Conservation (phyloP, 2,888 invertebrate genomes). For the Siphlonurus alternatus region DNA sequence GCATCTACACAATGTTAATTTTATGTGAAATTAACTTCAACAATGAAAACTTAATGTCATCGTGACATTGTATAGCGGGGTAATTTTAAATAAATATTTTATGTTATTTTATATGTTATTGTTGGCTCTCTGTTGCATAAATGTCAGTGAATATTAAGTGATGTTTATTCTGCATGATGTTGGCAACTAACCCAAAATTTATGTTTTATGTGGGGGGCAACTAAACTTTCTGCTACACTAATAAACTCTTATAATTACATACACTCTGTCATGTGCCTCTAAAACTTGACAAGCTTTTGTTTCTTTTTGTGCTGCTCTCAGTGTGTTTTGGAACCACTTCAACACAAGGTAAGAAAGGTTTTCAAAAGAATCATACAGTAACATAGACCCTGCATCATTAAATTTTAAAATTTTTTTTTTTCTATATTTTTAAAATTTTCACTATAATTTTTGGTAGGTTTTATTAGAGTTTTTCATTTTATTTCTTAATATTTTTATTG, state of each 20-base stretch:
- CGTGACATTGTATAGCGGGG: too few species aligned
- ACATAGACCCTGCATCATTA: background rate
- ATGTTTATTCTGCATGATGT: background rate
- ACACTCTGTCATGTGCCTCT: background rate
- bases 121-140: background rate
- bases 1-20: too few species aligned
- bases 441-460: too few species aligned
- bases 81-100: too few species aligned
- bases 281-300: conserved; percentile 23
- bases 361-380: background rate
- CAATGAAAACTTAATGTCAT: too few species aligned
- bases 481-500: too few species aligned
- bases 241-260: too few species aligned
- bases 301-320: conserved; percentile 58
- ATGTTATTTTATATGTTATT: too few species aligned
- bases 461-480: too few species aligned
- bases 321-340: conserved; percentile 99
- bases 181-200: background rate
- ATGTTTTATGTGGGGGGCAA: background rate
- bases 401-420: background rate
- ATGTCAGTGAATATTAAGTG: too few species aligned
- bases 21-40: too few species aligned
- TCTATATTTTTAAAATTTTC: too few species aligned
- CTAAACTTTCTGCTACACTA: background rate
- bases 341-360: conserved; percentile 77